Evolutionary conservation across 1,140 invertebrate genomes (phyloP).

Genomic region (Drosophila micromelanica): DNA sequence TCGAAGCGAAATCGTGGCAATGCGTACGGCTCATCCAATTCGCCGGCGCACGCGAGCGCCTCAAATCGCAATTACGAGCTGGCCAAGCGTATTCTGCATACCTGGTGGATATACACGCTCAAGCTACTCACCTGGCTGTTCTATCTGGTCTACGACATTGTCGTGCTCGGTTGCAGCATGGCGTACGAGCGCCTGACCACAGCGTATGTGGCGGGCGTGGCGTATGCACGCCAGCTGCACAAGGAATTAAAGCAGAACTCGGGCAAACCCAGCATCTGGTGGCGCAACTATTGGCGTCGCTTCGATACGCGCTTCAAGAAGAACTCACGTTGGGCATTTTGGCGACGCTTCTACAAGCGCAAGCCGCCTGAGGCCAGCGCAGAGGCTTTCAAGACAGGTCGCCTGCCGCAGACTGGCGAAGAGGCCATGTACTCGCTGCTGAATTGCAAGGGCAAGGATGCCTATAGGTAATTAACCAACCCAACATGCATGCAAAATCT

Average conservation of each 20-base stretch:
- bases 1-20: constrained; percentile 68
- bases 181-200: constrained; percentile 86
- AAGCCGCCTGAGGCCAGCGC: constrained; percentile 62
- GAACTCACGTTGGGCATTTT: constrained; percentile 79
- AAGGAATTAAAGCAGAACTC: constrained; percentile 81
- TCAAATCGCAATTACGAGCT: constrained; percentile 79
- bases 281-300: constrained; percentile 72
- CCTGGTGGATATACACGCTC: constrained; percentile 88
- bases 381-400: constrained; percentile 78
- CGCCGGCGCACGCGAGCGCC: constrained; percentile 57
- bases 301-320: constrained; percentile 79
- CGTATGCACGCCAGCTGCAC: constrained; percentile 67
- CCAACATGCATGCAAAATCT: too few species aligned
- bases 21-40: constrained; percentile 65
- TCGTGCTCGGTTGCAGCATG: constrained; percentile 90
- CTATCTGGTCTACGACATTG: constrained; percentile 91
- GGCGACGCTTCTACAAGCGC: constrained; percentile 78
- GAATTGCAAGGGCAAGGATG: constrained; percentile 97
- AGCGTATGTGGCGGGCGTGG: constrained; percentile 59
- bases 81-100: constrained; percentile 71
- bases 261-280: constrained; percentile 79
- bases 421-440: constrained; percentile 96
- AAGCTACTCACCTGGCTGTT: constrained; percentile 90
- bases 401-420: constrained; percentile 94
- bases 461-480: constrained; percentile 89